A percentile compares a stretch with the other conserved stretches of the same genome.
Evolutionary conservation across 2,888 invertebrate species (phyloP).

Genomic region (Chaitophorus viminalis): DNA sequence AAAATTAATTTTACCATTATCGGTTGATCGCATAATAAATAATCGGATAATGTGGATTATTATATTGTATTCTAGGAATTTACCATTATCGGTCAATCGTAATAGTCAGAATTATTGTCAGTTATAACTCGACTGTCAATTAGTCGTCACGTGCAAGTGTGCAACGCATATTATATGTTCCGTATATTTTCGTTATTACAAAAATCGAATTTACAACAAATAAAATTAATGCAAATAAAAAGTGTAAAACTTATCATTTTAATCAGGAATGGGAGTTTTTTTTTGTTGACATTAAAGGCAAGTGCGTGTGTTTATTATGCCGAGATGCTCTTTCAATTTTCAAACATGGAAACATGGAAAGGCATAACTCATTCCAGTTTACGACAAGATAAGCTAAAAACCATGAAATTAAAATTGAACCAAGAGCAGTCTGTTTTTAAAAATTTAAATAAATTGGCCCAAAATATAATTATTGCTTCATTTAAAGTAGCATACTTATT

Average conservation of each 20-base stretch:
- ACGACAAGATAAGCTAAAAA: conserved; percentile 20
- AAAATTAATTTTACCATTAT: too few species aligned
- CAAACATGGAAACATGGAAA: neutral
- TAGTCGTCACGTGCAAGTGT: neutral
- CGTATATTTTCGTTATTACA: neutral
- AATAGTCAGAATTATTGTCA: conserved; percentile 1
- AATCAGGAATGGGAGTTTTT: conserved; percentile 11
- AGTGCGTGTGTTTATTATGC: conserved; percentile 22
- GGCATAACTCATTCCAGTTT: neutral
- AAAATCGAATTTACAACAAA: neutral
- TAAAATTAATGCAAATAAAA: neutral
- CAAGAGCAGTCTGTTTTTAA: conserved; percentile 29
- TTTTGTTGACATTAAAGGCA: conserved; percentile 27
- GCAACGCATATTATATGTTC: neutral
- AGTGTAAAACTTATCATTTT: neutral
- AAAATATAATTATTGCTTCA: conserved; percentile 13
- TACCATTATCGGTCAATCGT: conserved; percentile 17
- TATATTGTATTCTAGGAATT: conserved; percentile 1
- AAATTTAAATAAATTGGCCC: conserved; percentile 9
- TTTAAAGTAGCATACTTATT: conserved; percentile 7
- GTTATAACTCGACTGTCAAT: neutral
- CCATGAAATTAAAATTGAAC: conserved; percentile 30
- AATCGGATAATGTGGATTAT: conserved; percentile 1
- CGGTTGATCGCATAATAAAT: too few species aligned
- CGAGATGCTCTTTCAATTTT: conserved; percentile 14